Evolutionary conservation across 2,113 vertebrate species (phyloP), one percentile per base, ranked within the genome.

Genomic region (Tupaia chinensis): DNA sequence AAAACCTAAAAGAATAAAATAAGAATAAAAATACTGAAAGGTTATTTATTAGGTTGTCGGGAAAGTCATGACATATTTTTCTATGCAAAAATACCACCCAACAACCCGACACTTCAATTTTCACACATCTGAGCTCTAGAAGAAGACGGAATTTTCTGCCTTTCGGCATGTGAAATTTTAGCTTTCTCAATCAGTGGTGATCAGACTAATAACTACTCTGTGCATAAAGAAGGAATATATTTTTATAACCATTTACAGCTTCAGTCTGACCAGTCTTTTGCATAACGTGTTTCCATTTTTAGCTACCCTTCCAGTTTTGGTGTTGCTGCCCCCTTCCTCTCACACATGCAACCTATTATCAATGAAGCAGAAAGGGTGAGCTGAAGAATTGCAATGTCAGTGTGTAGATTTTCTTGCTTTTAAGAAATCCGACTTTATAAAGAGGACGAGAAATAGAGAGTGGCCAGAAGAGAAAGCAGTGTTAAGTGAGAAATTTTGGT

Each of bases 61-160:
- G 44, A 44, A 44, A 44, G 44, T 44, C 44, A 44, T 44, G 44
- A 44, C 44, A 44, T 44, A 44, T 44, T 44, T 44, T 44, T 44
- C 44, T 44, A 44, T 44, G 44, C 44, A 44, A 44, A 44, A 44
- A 44, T 44, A 44, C 44, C 3, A 44, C 44, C 44, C 44, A 44
- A 44, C 44, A 44, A 44, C 44, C 44, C 44, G 5, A 44, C 44
- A 22, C 56, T 94, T 96, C 93, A 95, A 96, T 96, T 88, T 94
- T 79, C 60, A 58, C 85, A 92, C 69, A 94, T 95, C 95, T 95
- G 87, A 94, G 94, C 93, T 96, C 76, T 44, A 93, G 92, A 90
- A 17, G 78, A 83, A 78, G 53, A 32, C 63, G 88, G 93, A 92
- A 93, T 95, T 93, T 87, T 89, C 58, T 85, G 63, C 53, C 56